Percentiles rank a stretch among this genome's conserved stretches.
These are phyloP conservation scores for Liodrosophila aerea DNA, from an alignment of 2,888 invertebrate species.

Conservation along the genomic window DNA sequence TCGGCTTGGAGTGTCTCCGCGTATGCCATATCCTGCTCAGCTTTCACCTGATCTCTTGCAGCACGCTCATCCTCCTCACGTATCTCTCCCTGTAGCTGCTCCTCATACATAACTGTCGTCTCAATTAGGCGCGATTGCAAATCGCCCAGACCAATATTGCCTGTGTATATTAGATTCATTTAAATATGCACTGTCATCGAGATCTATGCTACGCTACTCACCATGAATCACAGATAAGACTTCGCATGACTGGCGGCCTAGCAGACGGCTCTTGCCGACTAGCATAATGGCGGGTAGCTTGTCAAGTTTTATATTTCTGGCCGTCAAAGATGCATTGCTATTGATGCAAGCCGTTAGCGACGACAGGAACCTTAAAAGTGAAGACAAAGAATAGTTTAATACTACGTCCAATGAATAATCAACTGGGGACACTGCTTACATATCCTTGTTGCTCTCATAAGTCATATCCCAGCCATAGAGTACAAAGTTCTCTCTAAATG, in stretches of 20 bases:
- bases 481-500: constrained; percentile 94
- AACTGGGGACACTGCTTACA: constrained; percentile 86
- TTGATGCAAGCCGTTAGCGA: constrained; percentile 91
- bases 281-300: constrained; percentile 94
- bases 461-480: constrained; percentile 99
- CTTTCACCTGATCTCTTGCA: constrained; percentile 93
- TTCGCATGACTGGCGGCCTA: constrained; percentile 91
- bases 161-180: too few species aligned
- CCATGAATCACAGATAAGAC: constrained; percentile 95
- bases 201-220: too few species aligned
- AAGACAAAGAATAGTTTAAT: constrained; percentile 70
- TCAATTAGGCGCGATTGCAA: constrained; percentile 93
- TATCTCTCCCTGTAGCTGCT: constrained; percentile 90
- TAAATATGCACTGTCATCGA: too few species aligned
- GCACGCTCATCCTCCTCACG: constrained; percentile 93
- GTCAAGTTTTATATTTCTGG: constrained; percentile 93
- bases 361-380: constrained; percentile 86
- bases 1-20: constrained; percentile 90
- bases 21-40: constrained; percentile 97
- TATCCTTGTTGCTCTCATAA: constrained; percentile 91
- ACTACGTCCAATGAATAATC: too few species aligned
- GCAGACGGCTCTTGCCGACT: constrained; percentile 88
- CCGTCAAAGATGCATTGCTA: constrained; percentile 90
- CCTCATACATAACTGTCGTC: constrained; percentile 92
- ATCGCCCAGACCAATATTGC: constrained; percentile 94